Base-by-base conservation (phyloP, 1,140 invertebrate genomes). In the Hirudo medicinalis region DNA sequence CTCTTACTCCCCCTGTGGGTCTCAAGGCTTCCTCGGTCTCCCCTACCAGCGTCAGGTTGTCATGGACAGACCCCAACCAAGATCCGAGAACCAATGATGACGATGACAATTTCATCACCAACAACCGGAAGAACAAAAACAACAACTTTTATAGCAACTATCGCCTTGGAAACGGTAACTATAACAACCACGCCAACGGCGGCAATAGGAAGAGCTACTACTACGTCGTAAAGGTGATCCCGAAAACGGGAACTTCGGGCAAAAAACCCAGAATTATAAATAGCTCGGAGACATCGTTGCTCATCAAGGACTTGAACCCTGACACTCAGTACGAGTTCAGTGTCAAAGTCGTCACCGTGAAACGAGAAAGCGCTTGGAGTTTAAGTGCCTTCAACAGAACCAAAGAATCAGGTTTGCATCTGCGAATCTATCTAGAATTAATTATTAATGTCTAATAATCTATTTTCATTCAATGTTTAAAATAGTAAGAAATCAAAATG, bases 241-340 rank as follows among this genome's bases (percentile, higher is more conserved):
- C 87, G 89, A 3, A 88, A 96, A 0, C 85, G 88, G 36, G 91
- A 89, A 75, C 77, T 80, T 15, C 73, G 77, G 86, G 74, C 85
- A 86, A 20, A 85, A 85, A 86, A 88, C 68, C 87, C 87, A 76
- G 88, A 88, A 89, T 87, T 78, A 84, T 90, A 77, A 97, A 98
- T 82, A 88, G 91, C 0, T 90, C 90, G 0, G 90, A 95, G 79
- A 86, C 94, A n/a, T 94, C 94, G 80, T 89, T 88, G 71, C 90
- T 95, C 87, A 89, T 99, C 63, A 89, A 92, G 76, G 92, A 95
- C 77, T 85, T 99, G 13, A 88, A 89, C 74, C 92, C 95, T 0
- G 91, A 90, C 78, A 97, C 93, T 0, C 86, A 90, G 71, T 98
- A 98, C 79, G 94, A 97, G 80, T 99, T 99, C 83, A 88, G 89